Base-by-base conservation (phyloP, 2,113 vertebrate species). In the Empidonax traillii region DNA sequence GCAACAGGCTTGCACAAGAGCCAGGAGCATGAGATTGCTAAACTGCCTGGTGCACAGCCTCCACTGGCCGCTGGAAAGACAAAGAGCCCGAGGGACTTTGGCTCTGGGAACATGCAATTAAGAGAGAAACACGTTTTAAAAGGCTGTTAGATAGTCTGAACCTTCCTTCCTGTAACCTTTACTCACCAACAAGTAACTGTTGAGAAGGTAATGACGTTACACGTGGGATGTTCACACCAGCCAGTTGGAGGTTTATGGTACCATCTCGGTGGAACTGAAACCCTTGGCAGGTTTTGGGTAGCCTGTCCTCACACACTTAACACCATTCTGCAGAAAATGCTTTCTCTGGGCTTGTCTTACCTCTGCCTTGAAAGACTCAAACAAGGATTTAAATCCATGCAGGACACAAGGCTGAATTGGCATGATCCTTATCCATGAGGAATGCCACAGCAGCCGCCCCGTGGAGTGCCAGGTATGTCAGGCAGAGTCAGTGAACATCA, bases 121-220 rank as follows among this genome's bases (percentile, higher is more conserved):
- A 58, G 23, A 79, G 22, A 76, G 55, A 66, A 93, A 83, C 2
- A 3, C 4, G 25, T n/a, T 93, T 78, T n/a, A 55, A 43, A 90
- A 46, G 28, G 39, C 1, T 46, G 1, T 58, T 16, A 61, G 39
- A 62, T 53, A 52, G 76, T 25, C 28, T 7, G 15, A 83, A 39
- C 58, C 65, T 92, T 77, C 44, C 41, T 95, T 87, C 75, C 72
- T 77, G 72, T 69, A 67, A 86, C 88, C 55, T 94, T 94, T 80
- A 49, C 72, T 76, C 86, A 69, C 72, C 53, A 71, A 9, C 16
- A 56, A 10, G 30, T 33, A 74, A 46, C 47, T 27, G 0, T 14
- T 41, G 28, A 59, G 82, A 63, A 78, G 56, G 41, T n/a, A n/a
- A 53, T 8, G 7, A 37, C 0, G 0, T 59, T 62, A 27, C 16